Percentiles rank a stretch among this genome's conserved stretches.
Conservation (phyloP, 2,797 vertebrate genomes). For the Geotria australis region DNA sequence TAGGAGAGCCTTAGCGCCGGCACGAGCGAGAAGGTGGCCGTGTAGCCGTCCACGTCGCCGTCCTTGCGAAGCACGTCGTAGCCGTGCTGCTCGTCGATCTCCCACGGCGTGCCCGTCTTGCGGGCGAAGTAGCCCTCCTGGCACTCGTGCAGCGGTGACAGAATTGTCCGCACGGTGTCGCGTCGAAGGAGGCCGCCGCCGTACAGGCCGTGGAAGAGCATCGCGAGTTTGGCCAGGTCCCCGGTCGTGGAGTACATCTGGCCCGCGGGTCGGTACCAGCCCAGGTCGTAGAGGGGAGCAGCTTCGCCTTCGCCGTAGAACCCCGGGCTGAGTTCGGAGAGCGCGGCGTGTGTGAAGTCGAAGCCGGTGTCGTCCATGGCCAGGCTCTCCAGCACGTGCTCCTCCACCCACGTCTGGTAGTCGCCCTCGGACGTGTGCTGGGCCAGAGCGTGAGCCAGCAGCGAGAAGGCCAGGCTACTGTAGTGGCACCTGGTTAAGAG, state of each 20-base stretch:
- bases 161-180: slow-evolving; percentile 47
- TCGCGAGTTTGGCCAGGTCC: slow-evolving; percentile 57
- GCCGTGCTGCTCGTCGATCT: slow-evolving; percentile 43
- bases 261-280: slow-evolving; percentile 72
- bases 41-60: slow-evolving; percentile 63
- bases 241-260: slow-evolving; percentile 79
- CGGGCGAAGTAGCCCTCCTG: slow-evolving; percentile 55
- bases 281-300: slow-evolving; percentile 57
- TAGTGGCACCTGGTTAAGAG: slow-evolving; percentile 44
- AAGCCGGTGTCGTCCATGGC: slow-evolving; percentile 81
- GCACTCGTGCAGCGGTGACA: slow-evolving; percentile 47
- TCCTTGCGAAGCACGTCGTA: slow-evolving; percentile 60
- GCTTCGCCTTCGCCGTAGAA: slow-evolving; percentile 41
- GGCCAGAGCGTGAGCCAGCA: slow-evolving; percentile 52
- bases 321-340: slow-evolving; percentile 39
- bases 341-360: slow-evolving; percentile 24
- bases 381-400: slow-evolving; percentile 47
- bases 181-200: slow-evolving; percentile 19
- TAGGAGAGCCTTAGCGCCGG: slow-evolving; percentile 49
- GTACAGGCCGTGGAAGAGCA: slow-evolving; percentile 15
- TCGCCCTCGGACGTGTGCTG: slow-evolving; percentile 25
- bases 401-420: slow-evolving; percentile 51
- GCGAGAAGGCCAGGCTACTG: slow-evolving; percentile 67
- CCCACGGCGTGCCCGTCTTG: slow-evolving; percentile 68
- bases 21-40: slow-evolving; percentile 54